Evolutionary conservation across 1,140 invertebrate genomes (phyloP).

Genomic region (Rhysida immarginata): DNA sequence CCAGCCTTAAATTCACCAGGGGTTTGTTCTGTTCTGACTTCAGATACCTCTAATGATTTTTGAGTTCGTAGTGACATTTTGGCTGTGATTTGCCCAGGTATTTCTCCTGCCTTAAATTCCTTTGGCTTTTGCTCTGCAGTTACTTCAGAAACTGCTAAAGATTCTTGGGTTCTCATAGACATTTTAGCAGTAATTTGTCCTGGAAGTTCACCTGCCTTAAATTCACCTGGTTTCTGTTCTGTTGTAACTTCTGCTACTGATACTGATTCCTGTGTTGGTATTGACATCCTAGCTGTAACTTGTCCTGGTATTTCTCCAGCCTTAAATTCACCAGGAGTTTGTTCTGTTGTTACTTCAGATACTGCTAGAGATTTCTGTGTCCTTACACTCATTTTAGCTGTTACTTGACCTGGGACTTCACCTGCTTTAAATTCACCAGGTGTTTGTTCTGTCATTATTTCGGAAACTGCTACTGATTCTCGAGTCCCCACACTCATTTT

Average conservation of each 20-base stretch:
- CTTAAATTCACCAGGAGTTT: background rate
- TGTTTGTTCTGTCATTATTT: conserved; percentile 59
- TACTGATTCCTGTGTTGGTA: background rate
- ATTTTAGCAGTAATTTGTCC: conserved; percentile 7
- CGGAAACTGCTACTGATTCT: conserved; percentile 60
- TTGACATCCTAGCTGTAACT: background rate
- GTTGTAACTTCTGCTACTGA: background rate
- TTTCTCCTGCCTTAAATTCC: conserved; percentile 42
- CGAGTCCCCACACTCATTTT: conserved; percentile 68
- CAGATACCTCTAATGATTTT: background rate
- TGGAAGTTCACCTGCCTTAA: conserved; percentile 9
- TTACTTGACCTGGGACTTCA: background rate
- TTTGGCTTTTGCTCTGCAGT: conserved; percentile 36
- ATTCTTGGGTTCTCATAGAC: conserved; percentile 9
- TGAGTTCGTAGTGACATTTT: background rate
- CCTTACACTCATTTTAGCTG: background rate
- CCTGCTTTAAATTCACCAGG: conserved; percentile 52
- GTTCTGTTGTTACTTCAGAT: background rate
- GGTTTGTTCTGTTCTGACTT: background rate
- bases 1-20: conserved; percentile 19
- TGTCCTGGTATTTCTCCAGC: background rate
- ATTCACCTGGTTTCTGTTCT: conserved; percentile 9
- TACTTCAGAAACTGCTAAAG: conserved; percentile 13
- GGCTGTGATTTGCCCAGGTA: conserved; percentile 4
- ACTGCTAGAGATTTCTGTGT: background rate